Evolutionary conservation across 2,113 vertebrate genomes (phyloP).

Genomic region (Nycticryphes semicollaris): DNA sequence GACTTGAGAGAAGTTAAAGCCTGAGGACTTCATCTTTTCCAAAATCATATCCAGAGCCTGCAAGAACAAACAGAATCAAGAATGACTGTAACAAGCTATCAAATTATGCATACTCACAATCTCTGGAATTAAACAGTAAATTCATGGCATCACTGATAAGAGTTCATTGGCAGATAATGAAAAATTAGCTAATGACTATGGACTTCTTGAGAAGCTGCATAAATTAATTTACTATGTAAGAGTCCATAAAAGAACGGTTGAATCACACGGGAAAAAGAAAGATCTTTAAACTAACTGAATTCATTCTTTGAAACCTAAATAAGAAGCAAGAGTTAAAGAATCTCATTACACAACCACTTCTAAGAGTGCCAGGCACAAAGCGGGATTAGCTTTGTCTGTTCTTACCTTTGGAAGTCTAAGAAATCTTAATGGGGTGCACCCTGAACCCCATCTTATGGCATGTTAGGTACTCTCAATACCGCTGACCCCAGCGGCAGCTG

Average conservation of each 20-base stretch:
- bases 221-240: constrained; percentile 1
- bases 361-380: background rate
- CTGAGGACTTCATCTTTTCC: constrained; percentile 85
- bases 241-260: background rate
- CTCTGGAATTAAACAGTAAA: background rate
- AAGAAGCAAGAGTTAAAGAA: background rate
- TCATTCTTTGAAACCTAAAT: background rate
- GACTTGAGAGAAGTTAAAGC: constrained; percentile 86
- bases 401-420: background rate
- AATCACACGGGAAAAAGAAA: background rate
- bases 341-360: background rate
- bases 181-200: background rate
- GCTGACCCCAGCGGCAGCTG: background rate
- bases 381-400: background rate
- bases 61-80: constrained; percentile 33
- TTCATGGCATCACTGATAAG: background rate
- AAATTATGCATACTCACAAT: constrained; percentile 7
- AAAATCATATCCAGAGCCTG: constrained; percentile 91
- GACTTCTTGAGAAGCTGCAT: constrained; percentile 3
- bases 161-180: constrained; percentile 7
- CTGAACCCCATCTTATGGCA: background rate
- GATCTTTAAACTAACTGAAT: background rate
- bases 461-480: background rate
- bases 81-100: background rate
- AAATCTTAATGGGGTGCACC: background rate